phyloP scores from a whole-genome alignment of 2,797 vertebrate genomes.

The Synaphobranchus kaupii region DNA sequence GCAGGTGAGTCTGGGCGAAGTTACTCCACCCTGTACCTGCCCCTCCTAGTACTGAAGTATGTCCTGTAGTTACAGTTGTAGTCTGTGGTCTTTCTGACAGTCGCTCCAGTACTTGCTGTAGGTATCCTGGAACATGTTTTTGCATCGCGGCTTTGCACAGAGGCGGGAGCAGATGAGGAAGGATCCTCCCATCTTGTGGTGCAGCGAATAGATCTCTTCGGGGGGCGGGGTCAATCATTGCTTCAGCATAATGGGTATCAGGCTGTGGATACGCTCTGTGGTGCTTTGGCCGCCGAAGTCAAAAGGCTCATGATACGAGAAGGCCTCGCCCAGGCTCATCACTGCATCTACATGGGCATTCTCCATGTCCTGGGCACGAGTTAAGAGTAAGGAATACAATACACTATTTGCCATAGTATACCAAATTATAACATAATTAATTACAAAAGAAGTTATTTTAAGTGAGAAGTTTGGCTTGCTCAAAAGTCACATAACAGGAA shows the following conservation, averaged over 20 bases:
- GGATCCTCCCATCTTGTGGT: constrained; percentile 96
- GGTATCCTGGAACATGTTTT: constrained; percentile 83
- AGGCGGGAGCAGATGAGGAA: constrained; percentile 98
- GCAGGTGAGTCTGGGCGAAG: not conserved
- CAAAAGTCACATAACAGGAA: too few species aligned
- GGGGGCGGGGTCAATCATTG: constrained; percentile 91
- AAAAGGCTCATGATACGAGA: constrained; percentile 79
- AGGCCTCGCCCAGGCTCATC: constrained; percentile 95
- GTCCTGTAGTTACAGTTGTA: not conserved
- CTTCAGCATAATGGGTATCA: constrained; percentile 94
- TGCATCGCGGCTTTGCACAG: constrained; percentile 83
- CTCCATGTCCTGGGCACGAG: constrained; percentile 82
- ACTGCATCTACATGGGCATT: constrained; percentile 92
- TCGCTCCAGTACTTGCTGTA: constrained; percentile 85
- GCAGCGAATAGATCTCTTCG: constrained; percentile 95
- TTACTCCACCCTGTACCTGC: not conserved
- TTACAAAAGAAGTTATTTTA: not conserved
- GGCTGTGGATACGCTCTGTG: constrained; percentile 87
- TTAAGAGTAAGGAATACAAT: not conserved
- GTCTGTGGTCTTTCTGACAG: constrained; percentile 55
- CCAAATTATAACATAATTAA: not conserved
- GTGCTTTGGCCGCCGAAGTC: constrained; percentile 89
- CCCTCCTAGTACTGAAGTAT: not conserved
- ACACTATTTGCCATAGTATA: not conserved
- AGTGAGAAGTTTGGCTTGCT: too few species aligned